phyloP scores from a whole-genome alignment of 2,113 vertebrate genomes.

The Oryzias javanicus region DNA sequence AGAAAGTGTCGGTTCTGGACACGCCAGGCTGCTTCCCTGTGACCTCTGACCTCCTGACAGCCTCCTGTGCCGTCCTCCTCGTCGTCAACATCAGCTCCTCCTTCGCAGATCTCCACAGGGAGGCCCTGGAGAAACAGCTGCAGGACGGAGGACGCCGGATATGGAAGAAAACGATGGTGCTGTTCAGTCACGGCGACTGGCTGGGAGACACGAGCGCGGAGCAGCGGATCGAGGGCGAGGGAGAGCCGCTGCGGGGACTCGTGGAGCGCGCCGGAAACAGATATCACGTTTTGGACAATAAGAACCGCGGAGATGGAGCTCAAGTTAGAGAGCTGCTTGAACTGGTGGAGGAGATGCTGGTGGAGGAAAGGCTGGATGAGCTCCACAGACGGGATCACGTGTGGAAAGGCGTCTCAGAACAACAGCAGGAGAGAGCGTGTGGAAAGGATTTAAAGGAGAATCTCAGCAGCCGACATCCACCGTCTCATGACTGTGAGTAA shows the following conservation, averaged over 20 bases:
- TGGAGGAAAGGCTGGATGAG: slow-evolving; percentile 12
- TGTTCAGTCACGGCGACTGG: slow-evolving; percentile 72
- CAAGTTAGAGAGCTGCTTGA: slow-evolving; percentile 58
- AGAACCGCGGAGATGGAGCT: slow-evolving; percentile 15
- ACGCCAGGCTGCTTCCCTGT: slow-evolving; percentile 47
- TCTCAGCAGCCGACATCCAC: slow-evolving; percentile 5
- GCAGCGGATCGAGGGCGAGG: slow-evolving; percentile 68
- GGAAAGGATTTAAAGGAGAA: neutral
- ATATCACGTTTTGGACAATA: slow-evolving; percentile 70
- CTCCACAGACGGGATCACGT: slow-evolving; percentile 9
- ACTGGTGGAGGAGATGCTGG: slow-evolving; percentile 59
- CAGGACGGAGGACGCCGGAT: slow-evolving; percentile 9
- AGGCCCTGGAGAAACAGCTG: slow-evolving; percentile 53
- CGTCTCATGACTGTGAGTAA: slow-evolving; percentile 45
- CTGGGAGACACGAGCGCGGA: slow-evolving; percentile 62
- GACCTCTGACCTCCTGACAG: slow-evolving; percentile 35
- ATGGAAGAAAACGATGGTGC: slow-evolving; percentile 54
- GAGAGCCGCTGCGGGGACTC: slow-evolving; percentile 53
- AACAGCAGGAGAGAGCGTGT: neutral
- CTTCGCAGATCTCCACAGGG: slow-evolving; percentile 35
- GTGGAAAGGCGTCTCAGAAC: slow-evolving; percentile 7
- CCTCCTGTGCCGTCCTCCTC: slow-evolving; percentile 50
- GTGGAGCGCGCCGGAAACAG: slow-evolving; percentile 65
- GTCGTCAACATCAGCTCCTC: slow-evolving; percentile 67
- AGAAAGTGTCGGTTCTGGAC: slow-evolving; percentile 54